Conservation (phyloP, 1,140 invertebrate genomes). For the Drosophila melanogaster region DNA sequence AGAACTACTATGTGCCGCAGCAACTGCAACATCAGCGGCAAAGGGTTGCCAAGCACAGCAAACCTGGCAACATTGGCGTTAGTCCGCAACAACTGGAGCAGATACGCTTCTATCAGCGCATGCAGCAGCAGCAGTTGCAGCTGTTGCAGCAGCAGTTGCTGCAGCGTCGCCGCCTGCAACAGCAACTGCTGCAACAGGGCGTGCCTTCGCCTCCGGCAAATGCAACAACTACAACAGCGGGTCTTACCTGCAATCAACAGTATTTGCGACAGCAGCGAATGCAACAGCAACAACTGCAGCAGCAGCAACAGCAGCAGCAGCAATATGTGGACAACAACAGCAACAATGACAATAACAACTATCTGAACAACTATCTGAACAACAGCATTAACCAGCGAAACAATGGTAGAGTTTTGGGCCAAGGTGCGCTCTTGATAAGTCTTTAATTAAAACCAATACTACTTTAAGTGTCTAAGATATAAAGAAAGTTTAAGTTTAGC, state of each 20-base stretch:
- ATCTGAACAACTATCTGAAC: conserved; percentile 46
- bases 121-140: conserved; percentile 80
- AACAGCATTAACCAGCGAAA: conserved; percentile 51
- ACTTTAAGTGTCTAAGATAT: conserved; percentile 5
- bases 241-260: conserved; percentile 78
- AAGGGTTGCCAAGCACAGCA: conserved; percentile 9
- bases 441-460: conserved; percentile 17
- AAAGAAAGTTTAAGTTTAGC: not conserved
- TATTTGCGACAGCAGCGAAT: conserved; percentile 73
- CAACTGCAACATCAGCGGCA: conserved; percentile 46
- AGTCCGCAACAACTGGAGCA: conserved; percentile 76
- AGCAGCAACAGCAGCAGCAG: conserved; percentile 50
- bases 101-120: conserved; percentile 75
- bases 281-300: conserved; percentile 29
- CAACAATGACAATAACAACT: conserved; percentile 68
- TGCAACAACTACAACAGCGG: conserved; percentile 50
- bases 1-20: conserved; percentile 67
- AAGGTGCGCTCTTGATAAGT: conserved; percentile 58
- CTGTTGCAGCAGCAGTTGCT: conserved; percentile 75
- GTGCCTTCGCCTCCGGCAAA: conserved; percentile 46
- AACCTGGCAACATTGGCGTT: conserved; percentile 49
- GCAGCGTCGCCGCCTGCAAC: conserved; percentile 70
- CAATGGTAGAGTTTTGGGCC: conserved; percentile 51
- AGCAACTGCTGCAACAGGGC: conserved; percentile 70
- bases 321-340: conserved; percentile 50